Percentiles rank a stretch among this genome's conserved stretches.
phyloP scores from a whole-genome alignment of 2,888 invertebrate species.

The Oithona nana region DNA sequence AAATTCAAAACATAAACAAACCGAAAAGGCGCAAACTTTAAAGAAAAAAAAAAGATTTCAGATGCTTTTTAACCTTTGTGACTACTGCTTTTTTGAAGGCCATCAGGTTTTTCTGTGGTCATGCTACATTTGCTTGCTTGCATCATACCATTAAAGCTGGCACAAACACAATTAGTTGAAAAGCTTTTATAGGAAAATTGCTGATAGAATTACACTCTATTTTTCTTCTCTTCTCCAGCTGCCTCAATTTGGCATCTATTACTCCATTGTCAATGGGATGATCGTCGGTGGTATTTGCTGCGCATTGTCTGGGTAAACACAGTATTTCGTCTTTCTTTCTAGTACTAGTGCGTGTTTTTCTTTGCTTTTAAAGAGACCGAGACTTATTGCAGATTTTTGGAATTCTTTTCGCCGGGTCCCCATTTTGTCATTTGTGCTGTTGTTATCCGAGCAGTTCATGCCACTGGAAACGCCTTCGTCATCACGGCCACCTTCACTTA shows the following conservation, averaged over 20 bases:
- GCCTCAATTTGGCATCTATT: slow-evolving; percentile 21
- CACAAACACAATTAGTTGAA: too few relatives aligned
- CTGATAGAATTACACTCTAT: slow-evolving; percentile 1
- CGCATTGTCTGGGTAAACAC: slow-evolving; percentile 21
- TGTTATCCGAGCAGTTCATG: slow-evolving; percentile 22
- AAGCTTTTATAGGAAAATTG: too few relatives aligned
- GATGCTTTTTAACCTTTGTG: too few relatives aligned
- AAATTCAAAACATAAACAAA: too few relatives aligned
- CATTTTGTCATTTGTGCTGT: slow-evolving; percentile 21
- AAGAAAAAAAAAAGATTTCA: too few relatives aligned
- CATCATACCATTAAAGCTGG: too few relatives aligned
- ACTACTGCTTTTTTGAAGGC: neutral
- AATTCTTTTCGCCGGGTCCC: slow-evolving; percentile 21
- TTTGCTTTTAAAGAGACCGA: too few relatives aligned
- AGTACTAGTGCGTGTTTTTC: neutral
- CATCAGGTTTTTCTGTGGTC: neutral
- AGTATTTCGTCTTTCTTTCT: neutral
- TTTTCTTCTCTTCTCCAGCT: slow-evolving; percentile 19
- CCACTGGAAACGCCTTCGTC: slow-evolving; percentile 22
- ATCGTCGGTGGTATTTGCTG: slow-evolving; percentile 22
- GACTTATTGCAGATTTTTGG: slow-evolving; percentile 22
- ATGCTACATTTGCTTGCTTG: too few relatives aligned
- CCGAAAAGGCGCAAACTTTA: too few relatives aligned
- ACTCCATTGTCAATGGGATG: slow-evolving; percentile 22
- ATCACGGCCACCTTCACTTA: slow-evolving; percentile 23